Evolutionary conservation across 1,140 invertebrate species (phyloP), one percentile per base, ranked within the genome.

Genomic region (Episyrphus balteatus): DNA sequence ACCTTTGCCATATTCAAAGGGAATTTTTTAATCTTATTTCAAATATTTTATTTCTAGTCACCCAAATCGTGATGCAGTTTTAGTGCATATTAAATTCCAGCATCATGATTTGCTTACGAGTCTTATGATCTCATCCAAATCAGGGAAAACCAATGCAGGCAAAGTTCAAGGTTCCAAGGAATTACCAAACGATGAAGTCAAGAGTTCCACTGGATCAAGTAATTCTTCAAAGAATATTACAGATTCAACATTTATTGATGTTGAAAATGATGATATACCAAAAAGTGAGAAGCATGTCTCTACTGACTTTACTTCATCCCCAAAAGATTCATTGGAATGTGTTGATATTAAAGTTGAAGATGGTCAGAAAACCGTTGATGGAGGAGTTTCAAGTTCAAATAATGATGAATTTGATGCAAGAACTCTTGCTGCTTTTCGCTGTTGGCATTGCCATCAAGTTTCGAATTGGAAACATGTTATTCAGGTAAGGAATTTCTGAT

Each of bases 381-480:
- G 43, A 34, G 3, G 43, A 34, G 33, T 33, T 39, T 40, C 44
- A 34, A 42, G 14, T 17, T 21, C n/a, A 41, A 21, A 12, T 12
- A 17, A 9, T 5, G 21, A 11, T 9, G 11, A 18, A 30, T 18
- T 10, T 8, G 10, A 10, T 11, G 17, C 21, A 42, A 17, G 5
- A 8, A 11, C 5, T 26, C 8, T 33, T 47, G 26, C 19, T 41
- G 30, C 81, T 34, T 84, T 82, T 69, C 75, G 79, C 54, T 85
- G 82, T 70, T 80, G 81, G 55, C 79, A 82, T 66, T 85, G 82
- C 70, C 79, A 82, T 65, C 81, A 84, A 69, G 69, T 82, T 57
- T 83, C 81, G 46, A 84, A 84, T 70, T 85, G 82, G 82, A 83
- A 82, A 73, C 81, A 85, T 75, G 82, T 84, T 55, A 83, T 85